These are phyloP conservation scores for Seira musarum DNA, from an alignment of 2,888 invertebrate species.

Conservation along the genomic window DNA sequence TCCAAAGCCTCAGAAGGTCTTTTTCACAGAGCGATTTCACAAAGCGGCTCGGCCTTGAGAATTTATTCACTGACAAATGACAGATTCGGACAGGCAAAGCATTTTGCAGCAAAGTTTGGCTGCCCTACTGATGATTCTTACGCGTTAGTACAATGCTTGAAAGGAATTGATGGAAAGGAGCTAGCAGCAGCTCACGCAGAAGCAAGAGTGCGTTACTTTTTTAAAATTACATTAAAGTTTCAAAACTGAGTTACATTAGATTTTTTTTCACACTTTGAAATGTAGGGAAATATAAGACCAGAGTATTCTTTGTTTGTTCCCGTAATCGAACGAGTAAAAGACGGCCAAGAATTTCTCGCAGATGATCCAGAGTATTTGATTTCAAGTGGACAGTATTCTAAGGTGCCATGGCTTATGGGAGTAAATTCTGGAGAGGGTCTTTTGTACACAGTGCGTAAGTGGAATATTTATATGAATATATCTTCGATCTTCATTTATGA, in stretches of 20 bases:
- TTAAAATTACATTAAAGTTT: conserved; percentile 8
- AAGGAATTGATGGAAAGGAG: conserved; percentile 39
- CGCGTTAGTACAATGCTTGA: conserved; percentile 61
- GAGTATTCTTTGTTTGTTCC: conserved; percentile 56
- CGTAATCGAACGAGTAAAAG: conserved; percentile 51
- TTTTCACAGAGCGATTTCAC: conserved; percentile 57
- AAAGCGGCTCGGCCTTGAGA: conserved; percentile 59
- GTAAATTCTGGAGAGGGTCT: conserved; percentile 13
- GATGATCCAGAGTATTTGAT: conserved; percentile 45
- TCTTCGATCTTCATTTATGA: no score
- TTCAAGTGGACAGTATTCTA: conserved; percentile 37
- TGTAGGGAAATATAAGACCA: conserved; percentile 31
- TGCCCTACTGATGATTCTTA: conserved; percentile 51
- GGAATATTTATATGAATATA: no score
- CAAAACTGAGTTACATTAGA: not conserved
- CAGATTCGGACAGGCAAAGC: conserved; percentile 48
- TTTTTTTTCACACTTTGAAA: not conserved
- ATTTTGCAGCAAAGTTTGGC: conserved; percentile 57
- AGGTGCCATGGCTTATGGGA: conserved; percentile 31
- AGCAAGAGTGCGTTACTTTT: conserved; percentile 28
- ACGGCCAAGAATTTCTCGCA: conserved; percentile 53
- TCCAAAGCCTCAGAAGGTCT: conserved; percentile 38
- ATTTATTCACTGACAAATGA: conserved; percentile 57
- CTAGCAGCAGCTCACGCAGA: conserved; percentile 43
- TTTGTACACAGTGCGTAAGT: no score